phyloP scores from a whole-genome alignment of 2,797 vertebrate genomes.

The Enteromius afrohamiltoni region DNA sequence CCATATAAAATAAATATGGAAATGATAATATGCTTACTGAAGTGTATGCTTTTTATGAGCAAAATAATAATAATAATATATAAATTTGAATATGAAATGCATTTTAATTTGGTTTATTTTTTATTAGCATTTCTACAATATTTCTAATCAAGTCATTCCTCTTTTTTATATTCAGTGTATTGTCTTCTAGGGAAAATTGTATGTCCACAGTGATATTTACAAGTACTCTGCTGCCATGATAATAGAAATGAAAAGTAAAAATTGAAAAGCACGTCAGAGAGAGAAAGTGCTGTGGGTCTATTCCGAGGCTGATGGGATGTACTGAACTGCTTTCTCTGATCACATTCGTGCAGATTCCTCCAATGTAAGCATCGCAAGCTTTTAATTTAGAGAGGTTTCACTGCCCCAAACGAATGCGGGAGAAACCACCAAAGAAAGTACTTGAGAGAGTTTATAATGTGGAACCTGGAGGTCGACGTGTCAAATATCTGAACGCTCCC shows the following conservation, averaged over 20 bases:
- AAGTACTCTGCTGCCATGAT: neutral
- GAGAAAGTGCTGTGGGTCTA: neutral
- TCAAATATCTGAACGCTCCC: conserved; percentile 13
- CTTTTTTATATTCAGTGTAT: neutral
- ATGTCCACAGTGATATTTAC: neutral
- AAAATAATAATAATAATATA: too few species aligned
- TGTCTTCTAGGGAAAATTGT: neutral
- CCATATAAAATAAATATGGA: too few species aligned
- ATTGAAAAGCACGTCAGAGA: neutral
- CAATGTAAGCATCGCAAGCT: conserved; percentile 47
- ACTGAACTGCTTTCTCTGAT: conserved; percentile 46
- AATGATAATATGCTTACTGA: too few species aligned
- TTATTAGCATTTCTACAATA: neutral
- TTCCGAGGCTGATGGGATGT: conserved; percentile 50
- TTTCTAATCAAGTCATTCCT: neutral
- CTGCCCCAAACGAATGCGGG: conserved; percentile 54
- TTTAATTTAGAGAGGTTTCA: conserved; percentile 70
- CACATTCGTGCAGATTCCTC: conserved; percentile 75
- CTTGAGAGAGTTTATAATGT: conserved; percentile 57
- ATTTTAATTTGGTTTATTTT: neutral
- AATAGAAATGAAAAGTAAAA: neutral
- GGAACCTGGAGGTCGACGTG: conserved; percentile 54
- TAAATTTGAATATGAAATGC: too few species aligned
- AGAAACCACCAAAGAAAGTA: conserved; percentile 70
- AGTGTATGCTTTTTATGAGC: too few species aligned